Evolutionary conservation across 2,113 vertebrate species (phyloP), one percentile per base, ranked within the genome.

Genomic region (Galbula dea): DNA sequence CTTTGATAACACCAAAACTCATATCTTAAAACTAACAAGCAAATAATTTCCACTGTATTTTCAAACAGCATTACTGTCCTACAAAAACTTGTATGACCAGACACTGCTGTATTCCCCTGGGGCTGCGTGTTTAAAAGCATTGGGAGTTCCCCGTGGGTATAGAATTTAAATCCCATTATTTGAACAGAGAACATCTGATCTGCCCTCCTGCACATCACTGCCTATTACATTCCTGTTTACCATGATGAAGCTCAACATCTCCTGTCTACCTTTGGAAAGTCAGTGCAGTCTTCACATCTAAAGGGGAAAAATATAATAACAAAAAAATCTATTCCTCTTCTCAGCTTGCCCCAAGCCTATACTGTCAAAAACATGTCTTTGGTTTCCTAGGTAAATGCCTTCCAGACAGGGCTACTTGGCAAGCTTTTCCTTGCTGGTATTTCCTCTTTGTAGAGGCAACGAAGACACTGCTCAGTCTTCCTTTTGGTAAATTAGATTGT

Each of bases 91-190:
- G 11, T 43, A 48, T 15, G 32, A 58, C 11, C 10, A 27, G 39
- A 78, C 52, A 74, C 9, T 1, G 3, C 12, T 21, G 4, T n/a
- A 57, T 10, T 87, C 11, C 29, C 54, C 41, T 54, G 2, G 3
- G 19, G 32, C n/a, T 9, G 0, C 10, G 6, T n/a, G 11, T 32
- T 67, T 74, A 72, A 66, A 86, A 32, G 27, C 36, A 34, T 2
- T 14, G 22, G 12, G 13, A 81, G 8, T 6, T 65, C 6, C 54
- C n/a, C 0, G 0, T 3, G 10, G 14, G 5, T 61, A 89, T 3
- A 61, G 30, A 48, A 65, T 43, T 75, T 76, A 89, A 92, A 84
- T 48, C 32, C 48, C 9, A 13, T 0, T 0, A 80, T 26, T 36
- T 57, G 18, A 86, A 79, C 10, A 30, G 6, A 69, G 19, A 61